These are phyloP conservation scores for Leuciscus idus DNA, from an alignment of 2,113 vertebrate genomes.

Conservation along the genomic window DNA sequence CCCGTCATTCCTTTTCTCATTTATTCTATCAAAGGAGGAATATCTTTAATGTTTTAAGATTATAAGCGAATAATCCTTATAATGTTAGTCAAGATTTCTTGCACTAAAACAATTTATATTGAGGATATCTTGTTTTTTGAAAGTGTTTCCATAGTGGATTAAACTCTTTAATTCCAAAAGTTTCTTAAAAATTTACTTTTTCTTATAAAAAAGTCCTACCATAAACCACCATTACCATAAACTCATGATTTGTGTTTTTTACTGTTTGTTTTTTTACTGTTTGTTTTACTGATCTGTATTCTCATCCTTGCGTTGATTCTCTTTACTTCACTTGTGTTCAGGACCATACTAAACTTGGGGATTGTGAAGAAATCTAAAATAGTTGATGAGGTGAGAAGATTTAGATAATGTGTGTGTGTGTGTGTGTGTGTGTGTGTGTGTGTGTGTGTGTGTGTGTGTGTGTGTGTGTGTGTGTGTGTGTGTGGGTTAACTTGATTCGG, in stretches of 20 bases:
- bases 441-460: too few species aligned
- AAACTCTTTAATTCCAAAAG: neutral
- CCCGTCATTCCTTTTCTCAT: neutral
- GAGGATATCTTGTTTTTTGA: neutral
- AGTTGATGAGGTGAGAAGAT: constrained; percentile 82
- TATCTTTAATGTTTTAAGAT: neutral
- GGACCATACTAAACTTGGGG: constrained; percentile 89
- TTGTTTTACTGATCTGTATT: neutral
- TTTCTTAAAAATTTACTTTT: neutral
- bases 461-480: too few species aligned
- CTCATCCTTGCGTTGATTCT: neutral
- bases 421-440: too few species aligned
- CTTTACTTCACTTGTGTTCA: constrained; percentile 54
- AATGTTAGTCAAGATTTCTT: neutral
- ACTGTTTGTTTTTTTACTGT: neutral
- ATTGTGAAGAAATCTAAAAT: constrained; percentile 82
- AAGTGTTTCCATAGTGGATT: neutral
- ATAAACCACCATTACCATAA: neutral
- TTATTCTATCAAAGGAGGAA: neutral
- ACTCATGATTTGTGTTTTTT: neutral
- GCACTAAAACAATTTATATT: neutral
- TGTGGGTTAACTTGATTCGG: too few species aligned
- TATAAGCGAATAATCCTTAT: neutral
- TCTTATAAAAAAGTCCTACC: neutral
- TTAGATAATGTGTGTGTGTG: too few species aligned